phyloP scores from a whole-genome alignment of 2,113 vertebrate species.

The Atractosteus spatula region DNA sequence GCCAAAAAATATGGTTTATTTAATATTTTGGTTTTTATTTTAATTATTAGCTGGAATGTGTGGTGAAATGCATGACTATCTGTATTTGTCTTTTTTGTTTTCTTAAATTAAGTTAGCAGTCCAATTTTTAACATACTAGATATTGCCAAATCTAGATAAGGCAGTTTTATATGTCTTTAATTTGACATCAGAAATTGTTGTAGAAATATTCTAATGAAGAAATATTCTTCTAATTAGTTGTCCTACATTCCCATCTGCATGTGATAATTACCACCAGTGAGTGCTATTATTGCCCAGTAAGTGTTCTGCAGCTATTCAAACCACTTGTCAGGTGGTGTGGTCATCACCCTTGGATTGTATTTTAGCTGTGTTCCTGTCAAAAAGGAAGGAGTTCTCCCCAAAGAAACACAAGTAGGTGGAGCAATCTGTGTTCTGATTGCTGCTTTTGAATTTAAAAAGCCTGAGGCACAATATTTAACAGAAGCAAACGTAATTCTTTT shows the following conservation, averaged over 20 bases:
- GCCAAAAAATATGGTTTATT: constrained; percentile 4
- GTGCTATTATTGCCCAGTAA: constrained; percentile 17
- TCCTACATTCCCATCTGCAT: constrained; percentile 51
- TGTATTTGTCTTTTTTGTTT: no score
- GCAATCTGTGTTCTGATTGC: background rate
- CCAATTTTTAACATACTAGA: no score
- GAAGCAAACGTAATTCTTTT: background rate
- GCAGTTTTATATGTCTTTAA: background rate
- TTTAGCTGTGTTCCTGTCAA: constrained; percentile 22
- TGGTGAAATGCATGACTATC: no score
- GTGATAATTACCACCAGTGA: constrained; percentile 47
- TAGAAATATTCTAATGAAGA: constrained; percentile 14
- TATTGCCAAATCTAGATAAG: no score
- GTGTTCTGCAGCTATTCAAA: constrained; percentile 24
- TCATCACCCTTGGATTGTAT: constrained; percentile 21
- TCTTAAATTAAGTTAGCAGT: no score
- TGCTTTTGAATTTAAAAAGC: background rate
- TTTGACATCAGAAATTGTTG: background rate
- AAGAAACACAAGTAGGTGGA: constrained; percentile 10
- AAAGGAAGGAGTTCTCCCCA: background rate
- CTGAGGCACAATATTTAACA: background rate
- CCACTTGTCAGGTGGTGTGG: constrained; percentile 23
- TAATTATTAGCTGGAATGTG: no score
- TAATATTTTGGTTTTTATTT: background rate
- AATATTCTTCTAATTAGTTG: constrained; percentile 12